Evolutionary conservation across 2,888 invertebrate genomes (phyloP).

Genomic region (Stegana nigrithorax): DNA sequence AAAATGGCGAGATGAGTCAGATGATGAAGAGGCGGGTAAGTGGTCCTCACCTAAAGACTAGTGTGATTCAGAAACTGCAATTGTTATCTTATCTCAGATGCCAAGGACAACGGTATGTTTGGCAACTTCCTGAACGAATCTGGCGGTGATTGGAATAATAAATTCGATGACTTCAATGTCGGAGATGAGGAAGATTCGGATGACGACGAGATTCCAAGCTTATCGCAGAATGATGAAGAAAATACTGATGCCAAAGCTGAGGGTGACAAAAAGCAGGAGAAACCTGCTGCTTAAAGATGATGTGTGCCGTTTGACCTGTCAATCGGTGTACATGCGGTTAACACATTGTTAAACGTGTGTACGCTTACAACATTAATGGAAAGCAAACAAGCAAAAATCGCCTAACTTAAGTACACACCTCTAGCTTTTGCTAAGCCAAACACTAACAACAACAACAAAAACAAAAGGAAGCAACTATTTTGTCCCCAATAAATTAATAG

Average conservation of each 20-base stretch:
- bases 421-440: neutral
- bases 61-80: neutral
- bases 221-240: constrained; percentile 64
- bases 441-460: constrained; percentile 25
- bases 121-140: constrained; percentile 45
- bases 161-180: constrained; percentile 78
- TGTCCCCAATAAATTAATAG: constrained; percentile 33
- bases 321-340: constrained; percentile 40
- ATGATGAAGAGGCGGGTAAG: constrained; percentile 82
- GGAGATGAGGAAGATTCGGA: constrained; percentile 79
- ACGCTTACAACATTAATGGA: too few relatives aligned
- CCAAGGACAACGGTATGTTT: constrained; percentile 45
- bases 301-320: constrained; percentile 39
- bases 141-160: constrained; percentile 52
- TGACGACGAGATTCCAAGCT: constrained; percentile 74
- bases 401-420: too few relatives aligned
- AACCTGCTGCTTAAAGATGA: constrained; percentile 41
- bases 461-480: constrained; percentile 23
- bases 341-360: constrained; percentile 39
- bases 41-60: too few relatives aligned
- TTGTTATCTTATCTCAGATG: constrained; percentile 24
- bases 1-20: constrained; percentile 98
- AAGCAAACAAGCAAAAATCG: constrained; percentile 6
- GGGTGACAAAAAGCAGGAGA: constrained; percentile 48
- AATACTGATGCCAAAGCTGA: constrained; percentile 52